Conservation (phyloP, 2,113 vertebrate species). For the Cyanoderma ruficeps region DNA sequence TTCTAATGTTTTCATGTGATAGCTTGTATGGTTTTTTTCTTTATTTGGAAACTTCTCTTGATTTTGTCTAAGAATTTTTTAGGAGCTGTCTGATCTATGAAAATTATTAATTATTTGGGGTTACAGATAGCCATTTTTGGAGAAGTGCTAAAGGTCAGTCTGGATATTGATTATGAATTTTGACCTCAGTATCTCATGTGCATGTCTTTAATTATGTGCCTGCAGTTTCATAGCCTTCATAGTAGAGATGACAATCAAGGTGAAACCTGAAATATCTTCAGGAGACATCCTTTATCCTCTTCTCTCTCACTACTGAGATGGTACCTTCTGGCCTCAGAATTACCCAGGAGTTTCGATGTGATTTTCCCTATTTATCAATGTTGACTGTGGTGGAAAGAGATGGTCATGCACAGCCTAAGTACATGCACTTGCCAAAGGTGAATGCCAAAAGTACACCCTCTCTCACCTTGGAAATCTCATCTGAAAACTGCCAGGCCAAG, state of each 20-base stretch:
- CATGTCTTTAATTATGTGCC: background rate
- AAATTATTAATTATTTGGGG: background rate
- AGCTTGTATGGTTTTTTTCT: background rate
- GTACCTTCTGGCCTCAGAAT: background rate
- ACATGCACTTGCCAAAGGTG: background rate
- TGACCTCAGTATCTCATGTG: background rate
- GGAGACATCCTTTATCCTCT: background rate
- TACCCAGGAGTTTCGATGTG: background rate
- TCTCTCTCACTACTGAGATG: background rate
- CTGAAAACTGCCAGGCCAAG: background rate
- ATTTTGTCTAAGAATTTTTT: background rate
- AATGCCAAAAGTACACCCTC: background rate
- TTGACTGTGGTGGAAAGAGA: background rate
- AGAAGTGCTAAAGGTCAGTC: background rate
- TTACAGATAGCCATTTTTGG: background rate
- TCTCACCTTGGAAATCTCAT: background rate
- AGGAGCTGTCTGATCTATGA: background rate
- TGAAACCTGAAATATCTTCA: background rate
- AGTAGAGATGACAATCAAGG: background rate
- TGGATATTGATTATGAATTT: background rate
- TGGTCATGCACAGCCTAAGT: background rate
- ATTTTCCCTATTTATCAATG: rapidly evolving
- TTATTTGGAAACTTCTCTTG: background rate
- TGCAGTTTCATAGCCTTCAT: background rate
- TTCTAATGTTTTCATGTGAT: background rate